Conservation (phyloP, 2,797 vertebrate species). For the Protosalanx chinensis region DNA sequence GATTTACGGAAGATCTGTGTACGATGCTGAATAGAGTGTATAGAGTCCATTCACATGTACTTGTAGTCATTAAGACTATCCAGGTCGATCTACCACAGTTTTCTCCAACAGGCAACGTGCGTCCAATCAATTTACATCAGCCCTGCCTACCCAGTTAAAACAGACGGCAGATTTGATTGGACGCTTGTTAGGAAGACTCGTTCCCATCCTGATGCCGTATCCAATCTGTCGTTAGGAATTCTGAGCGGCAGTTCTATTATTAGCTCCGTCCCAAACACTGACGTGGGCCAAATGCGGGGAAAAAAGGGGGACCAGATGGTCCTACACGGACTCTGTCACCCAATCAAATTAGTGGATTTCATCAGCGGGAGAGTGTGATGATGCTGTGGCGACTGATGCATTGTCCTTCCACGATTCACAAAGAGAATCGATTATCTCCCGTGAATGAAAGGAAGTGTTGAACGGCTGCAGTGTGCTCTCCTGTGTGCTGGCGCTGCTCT, state of each 20-base stretch:
- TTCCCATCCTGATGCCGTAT: conserved; percentile 27
- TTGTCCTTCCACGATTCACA: conserved; percentile 21
- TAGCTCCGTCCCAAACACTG: conserved; percentile 14
- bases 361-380: conserved; percentile 17
- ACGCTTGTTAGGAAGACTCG: conserved; percentile 37
- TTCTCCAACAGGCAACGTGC: not conserved
- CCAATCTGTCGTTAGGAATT: conserved; percentile 35
- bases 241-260: conserved; percentile 45
- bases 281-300: conserved; percentile 20
- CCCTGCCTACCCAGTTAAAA: conserved; percentile 24
- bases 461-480: not conserved
- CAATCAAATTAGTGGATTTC: conserved; percentile 46
- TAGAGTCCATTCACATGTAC: not conserved
- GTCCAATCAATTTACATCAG: not conserved
- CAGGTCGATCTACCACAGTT: not conserved
- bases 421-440: conserved; percentile 34
- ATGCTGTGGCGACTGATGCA: conserved; percentile 18
- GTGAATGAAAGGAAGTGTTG: conserved; percentile 1
- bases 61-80: not conserved
- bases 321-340: conserved; percentile 27
- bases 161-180: conserved; percentile 38
- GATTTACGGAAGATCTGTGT: too few species aligned
- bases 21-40: not conserved
- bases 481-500: not conserved
- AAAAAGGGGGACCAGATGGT: conserved; percentile 39